phyloP scores from a whole-genome alignment of 2,113 vertebrate species.

The Lipophrys pholis region DNA sequence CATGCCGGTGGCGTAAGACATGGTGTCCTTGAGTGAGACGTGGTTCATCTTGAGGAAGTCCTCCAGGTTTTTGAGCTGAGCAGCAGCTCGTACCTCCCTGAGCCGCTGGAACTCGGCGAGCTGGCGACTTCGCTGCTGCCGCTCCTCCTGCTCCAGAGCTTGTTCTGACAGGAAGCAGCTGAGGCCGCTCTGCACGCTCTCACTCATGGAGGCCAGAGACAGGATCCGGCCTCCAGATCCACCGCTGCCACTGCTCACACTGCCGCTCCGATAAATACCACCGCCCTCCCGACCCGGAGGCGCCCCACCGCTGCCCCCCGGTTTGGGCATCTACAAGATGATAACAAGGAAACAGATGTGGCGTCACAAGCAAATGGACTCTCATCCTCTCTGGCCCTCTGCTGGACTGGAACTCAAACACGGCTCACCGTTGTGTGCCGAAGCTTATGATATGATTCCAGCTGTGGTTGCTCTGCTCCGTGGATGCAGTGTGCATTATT shows the following conservation, averaged over 20 bases:
- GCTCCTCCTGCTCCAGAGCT: constrained; percentile 85
- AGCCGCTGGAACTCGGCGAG: constrained; percentile 87
- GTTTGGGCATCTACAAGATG: constrained; percentile 75
- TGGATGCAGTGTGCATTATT: constrained; percentile 19
- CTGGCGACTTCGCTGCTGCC: constrained; percentile 83
- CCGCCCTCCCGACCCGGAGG: constrained; percentile 56
- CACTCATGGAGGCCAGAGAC: constrained; percentile 91
- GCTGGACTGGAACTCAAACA: no score
- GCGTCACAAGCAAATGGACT: neutral
- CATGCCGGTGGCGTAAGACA: constrained; percentile 89
- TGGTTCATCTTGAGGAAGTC: constrained; percentile 93
- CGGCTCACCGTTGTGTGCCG: no score
- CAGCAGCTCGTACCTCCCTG: constrained; percentile 88
- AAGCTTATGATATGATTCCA: no score
- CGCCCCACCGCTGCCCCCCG: constrained; percentile 51
- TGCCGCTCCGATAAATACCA: constrained; percentile 72
- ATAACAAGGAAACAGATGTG: constrained; percentile 20
- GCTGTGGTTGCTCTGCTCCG: constrained; percentile 4
- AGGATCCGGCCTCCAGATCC: constrained; percentile 82
- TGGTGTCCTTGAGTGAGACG: constrained; percentile 87
- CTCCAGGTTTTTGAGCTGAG: constrained; percentile 91
- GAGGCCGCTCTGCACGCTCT: constrained; percentile 89
- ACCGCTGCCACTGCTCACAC: constrained; percentile 69
- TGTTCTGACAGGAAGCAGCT: constrained; percentile 89
- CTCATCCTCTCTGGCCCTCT: no score